Conservation (phyloP, 2,113 vertebrate species). For the Ardeotis arabs region DNA sequence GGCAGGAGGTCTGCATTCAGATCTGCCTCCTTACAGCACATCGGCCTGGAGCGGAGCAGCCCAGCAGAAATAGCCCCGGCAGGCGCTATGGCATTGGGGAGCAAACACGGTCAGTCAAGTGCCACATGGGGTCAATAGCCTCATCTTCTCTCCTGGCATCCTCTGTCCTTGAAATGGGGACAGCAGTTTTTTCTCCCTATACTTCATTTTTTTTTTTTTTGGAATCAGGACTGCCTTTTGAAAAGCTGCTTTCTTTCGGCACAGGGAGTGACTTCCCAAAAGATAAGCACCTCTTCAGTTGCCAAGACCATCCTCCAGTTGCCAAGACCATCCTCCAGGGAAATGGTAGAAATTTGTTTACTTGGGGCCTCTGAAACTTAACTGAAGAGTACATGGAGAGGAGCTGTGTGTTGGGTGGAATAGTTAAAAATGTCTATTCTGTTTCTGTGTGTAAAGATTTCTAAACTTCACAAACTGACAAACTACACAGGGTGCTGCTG, state of each 20-base stretch:
- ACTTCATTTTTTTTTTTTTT: accelerated
- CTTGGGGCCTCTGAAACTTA: background rate
- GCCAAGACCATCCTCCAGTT: accelerated
- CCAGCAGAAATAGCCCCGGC: background rate
- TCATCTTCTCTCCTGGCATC: background rate
- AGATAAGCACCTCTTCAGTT: background rate
- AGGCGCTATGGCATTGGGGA: accelerated
- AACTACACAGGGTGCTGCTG: background rate
- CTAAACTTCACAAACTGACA: background rate
- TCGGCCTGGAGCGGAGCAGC: background rate
- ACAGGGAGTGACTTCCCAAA: background rate
- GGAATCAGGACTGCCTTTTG: background rate
- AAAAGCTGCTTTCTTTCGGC: background rate
- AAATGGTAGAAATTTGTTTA: background rate
- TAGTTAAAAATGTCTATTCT: background rate
- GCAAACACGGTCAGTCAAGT: accelerated
- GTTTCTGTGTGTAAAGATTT: background rate
- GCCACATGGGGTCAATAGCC: accelerated
- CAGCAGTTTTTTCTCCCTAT: background rate
- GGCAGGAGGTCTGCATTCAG: background rate
- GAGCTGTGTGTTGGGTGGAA: background rate
- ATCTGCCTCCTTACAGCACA: background rate
- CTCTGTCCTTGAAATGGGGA: background rate
- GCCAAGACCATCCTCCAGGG: background rate
- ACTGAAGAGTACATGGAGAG: background rate